Base-by-base conservation (phyloP, 2,888 invertebrate genomes). In the Dioctria linearis region DNA sequence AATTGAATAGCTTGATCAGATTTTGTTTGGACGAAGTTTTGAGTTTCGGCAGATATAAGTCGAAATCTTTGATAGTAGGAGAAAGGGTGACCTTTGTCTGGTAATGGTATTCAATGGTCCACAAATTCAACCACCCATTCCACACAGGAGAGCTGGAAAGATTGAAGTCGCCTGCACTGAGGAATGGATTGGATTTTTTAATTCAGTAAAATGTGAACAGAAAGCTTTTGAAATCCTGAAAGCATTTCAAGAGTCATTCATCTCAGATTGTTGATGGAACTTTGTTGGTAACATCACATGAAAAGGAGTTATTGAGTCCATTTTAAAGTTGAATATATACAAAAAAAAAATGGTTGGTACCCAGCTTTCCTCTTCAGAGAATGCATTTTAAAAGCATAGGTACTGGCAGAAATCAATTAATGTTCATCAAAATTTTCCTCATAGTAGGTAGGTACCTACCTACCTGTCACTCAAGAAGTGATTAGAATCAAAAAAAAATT, bases 1-100 rank as follows among this genome's bases (percentile, higher is more conserved):
- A 57, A 73, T 73, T 73, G 54, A 73, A 73, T 73, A 57, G 73
- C 42, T 73, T 57, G 73, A 73, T 73, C 57, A 57, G 73, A 73
- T 73, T 73, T 73, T 42, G 9, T 13, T 42, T 4, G 73, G 43
- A 73, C 42, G 57, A 13, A 54, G 40, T 54, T 54, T 4, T 11
- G 54, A 54, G 54, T n/a, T 54, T 59, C 42, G 39, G 37, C 25
- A 3, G 37, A 39, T 61, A 61, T 3, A 61, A 61, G 61, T 39
- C 66, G 66, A 54, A 59, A 73, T 13, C 42, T 13, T 54, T 57
- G 73, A 57, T 73, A 25, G 25, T 42, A 73, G 57, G 54, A 25
- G 54, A 11, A 54, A n/a, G 54, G 54, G 54, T 11, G 54, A 11
- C 54, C 11, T 54, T 54, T 54, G 54, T 54, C 54, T 54, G 54